Conservation (phyloP, 2,113 vertebrate species). For the Triplophysa dalaica region DNA sequence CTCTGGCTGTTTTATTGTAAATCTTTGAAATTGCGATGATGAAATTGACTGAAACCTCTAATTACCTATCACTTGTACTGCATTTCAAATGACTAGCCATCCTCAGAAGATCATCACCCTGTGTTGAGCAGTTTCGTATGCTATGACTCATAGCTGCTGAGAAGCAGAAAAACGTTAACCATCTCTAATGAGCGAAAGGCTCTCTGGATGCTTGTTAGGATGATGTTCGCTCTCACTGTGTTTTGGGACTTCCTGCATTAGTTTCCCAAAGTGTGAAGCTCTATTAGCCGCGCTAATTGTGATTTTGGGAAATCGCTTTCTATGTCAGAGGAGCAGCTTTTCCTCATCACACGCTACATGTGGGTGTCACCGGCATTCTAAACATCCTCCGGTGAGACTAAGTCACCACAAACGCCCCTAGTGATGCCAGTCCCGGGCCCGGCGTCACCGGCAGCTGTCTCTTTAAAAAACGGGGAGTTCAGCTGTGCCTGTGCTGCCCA, state of each 20-base stretch:
- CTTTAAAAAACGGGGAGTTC: neutral
- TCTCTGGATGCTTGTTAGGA: conserved; percentile 10
- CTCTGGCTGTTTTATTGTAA: conserved; percentile 25
- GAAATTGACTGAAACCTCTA: conserved; percentile 34
- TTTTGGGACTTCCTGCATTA: conserved; percentile 49
- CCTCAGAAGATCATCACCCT: conserved; percentile 18
- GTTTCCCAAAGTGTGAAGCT: conserved; percentile 29
- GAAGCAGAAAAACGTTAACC: conserved; percentile 31
- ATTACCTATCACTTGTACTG: conserved; percentile 32
- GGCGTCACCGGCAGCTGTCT: neutral
- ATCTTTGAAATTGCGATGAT: conserved; percentile 29
- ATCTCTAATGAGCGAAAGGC: conserved; percentile 28
- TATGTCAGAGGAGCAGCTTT: conserved; percentile 32
- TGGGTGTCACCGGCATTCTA: conserved; percentile 8
- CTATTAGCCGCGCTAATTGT: conserved; percentile 42
- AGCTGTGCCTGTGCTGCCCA: conserved; percentile 11
- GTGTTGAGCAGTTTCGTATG: conserved; percentile 41
- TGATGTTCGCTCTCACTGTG: conserved; percentile 41
- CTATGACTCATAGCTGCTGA: conserved; percentile 41
- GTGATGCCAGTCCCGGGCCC: neutral
- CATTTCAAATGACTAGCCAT: conserved; percentile 8
- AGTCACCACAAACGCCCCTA: neutral
- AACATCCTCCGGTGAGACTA: conserved; percentile 10
- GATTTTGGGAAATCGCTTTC: conserved; percentile 37
- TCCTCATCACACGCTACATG: conserved; percentile 14